A percentile compares a stretch with the other conserved stretches of the same genome.
Conservation (phyloP, 2,888 invertebrate genomes). For the Sylvicola fuscatus region DNA sequence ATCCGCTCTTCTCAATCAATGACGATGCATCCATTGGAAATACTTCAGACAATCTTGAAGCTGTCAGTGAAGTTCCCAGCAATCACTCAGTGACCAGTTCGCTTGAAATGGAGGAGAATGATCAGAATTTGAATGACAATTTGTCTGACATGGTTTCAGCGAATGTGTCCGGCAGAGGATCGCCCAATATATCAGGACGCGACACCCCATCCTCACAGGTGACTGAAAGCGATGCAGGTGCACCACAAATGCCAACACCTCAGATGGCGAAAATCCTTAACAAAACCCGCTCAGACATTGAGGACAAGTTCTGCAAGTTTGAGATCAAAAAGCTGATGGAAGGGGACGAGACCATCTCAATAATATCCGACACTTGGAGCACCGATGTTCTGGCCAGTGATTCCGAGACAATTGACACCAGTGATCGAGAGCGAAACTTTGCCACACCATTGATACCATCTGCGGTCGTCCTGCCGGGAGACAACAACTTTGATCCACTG, state of each 20-base stretch:
- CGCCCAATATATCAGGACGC: conserved; percentile 88
- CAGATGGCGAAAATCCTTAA: conserved; percentile 41
- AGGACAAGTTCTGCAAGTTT: conserved; percentile 97
- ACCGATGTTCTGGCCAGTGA: conserved; percentile 95
- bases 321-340: conserved; percentile 66
- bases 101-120: conserved; percentile 69
- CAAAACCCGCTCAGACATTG: conserved; percentile 83
- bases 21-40: conserved; percentile 87
- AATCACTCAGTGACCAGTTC: conserved; percentile 89
- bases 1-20: conserved; percentile 48
- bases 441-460: conserved; percentile 26
- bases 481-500: conserved; percentile 22
- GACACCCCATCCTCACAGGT: conserved; percentile 93
- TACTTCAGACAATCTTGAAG: conserved; percentile 84
- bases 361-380: conserved; percentile 97
- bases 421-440: conserved; percentile 34
- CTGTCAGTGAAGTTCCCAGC: conserved; percentile 87
- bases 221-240: conserved; percentile 49
- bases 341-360: conserved; percentile 89
- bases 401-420: conserved; percentile 77
- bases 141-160: conserved; percentile 95
- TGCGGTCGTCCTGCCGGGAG: conserved; percentile 25
- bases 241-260: conserved; percentile 27
- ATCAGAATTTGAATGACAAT: conserved; percentile 66
- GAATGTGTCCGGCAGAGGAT: conserved; percentile 78